These are phyloP conservation scores for Philopotamus ludificatus DNA, from an alignment of 1,140 invertebrate species.

Conservation along the genomic window DNA sequence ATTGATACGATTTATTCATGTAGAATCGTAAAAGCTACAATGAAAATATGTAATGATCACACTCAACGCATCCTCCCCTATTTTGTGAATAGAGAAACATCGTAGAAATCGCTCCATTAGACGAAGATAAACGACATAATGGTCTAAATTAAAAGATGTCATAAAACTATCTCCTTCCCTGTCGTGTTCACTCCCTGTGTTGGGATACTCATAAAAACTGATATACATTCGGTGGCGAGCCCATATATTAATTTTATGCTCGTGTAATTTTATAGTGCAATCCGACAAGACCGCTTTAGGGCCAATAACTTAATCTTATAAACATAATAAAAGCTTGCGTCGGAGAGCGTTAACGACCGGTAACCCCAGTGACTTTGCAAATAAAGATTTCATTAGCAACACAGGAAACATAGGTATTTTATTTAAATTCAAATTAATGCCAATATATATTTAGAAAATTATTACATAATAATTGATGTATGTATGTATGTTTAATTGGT, in stretches of 20 bases:
- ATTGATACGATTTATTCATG: no score
- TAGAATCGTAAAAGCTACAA: background rate
- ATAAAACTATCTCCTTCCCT: conserved; percentile 8
- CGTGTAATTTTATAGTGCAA: conserved; percentile 32
- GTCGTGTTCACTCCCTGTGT: background rate
- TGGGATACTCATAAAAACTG: background rate
- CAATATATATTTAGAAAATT: no score
- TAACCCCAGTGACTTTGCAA: background rate
- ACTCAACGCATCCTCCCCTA: no score
- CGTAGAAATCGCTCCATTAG: conserved; percentile 9
- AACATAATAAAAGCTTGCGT: conserved; percentile 23
- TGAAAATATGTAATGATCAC: background rate
- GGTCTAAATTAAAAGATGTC: conserved; percentile 23
- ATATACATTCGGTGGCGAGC: conserved; percentile 19
- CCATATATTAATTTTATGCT: conserved; percentile 33
- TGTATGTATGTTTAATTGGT: no score
- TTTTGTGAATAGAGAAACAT: no score
- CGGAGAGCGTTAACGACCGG: conserved; percentile 8
- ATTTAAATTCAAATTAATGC: no score
- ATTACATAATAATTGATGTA: no score
- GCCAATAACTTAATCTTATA: conserved; percentile 30
- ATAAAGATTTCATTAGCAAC: background rate
- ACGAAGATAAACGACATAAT: conserved; percentile 17
- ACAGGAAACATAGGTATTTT: no score
- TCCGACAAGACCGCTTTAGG: conserved; percentile 30